phyloP scores from a whole-genome alignment of 2,888 invertebrate genomes.

The Scotopteryx bipunctaria region DNA sequence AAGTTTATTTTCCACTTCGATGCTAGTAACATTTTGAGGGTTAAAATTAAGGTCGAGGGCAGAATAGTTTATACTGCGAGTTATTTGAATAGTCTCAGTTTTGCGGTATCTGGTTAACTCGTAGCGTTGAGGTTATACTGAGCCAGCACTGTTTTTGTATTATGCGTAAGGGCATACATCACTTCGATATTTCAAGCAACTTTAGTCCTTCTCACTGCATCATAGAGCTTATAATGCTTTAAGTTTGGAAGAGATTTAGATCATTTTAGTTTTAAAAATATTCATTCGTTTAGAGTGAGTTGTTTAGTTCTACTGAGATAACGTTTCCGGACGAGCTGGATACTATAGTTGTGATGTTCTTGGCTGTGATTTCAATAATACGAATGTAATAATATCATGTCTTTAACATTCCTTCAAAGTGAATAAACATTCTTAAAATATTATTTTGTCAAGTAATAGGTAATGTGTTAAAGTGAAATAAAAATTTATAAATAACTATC shows the following conservation, averaged over 20 bases:
- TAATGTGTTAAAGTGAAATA: no score
- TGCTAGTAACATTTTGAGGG: constrained; percentile 39
- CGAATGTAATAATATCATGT: constrained; percentile 33
- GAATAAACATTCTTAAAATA: no score
- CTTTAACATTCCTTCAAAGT: constrained; percentile 10
- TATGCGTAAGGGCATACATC: constrained; percentile 32
- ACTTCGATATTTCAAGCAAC: constrained; percentile 29
- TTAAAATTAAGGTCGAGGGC: constrained; percentile 34
- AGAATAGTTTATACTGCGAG: constrained; percentile 40
- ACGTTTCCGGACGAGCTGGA: constrained; percentile 66
- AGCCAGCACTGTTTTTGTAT: constrained; percentile 51
- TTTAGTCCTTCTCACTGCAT: constrained; percentile 33
- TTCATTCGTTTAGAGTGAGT: constrained; percentile 63
- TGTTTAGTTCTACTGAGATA: constrained; percentile 75
- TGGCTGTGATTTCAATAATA: constrained; percentile 49
- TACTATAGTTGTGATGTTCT: constrained; percentile 57
- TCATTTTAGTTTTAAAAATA: constrained; percentile 37
- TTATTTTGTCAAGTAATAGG: no score
- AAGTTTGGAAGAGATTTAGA: constrained; percentile 29
- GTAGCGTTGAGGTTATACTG: constrained; percentile 61
- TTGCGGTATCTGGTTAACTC: constrained; percentile 71
- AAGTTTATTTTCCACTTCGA: constrained; percentile 54
- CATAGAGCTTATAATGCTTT: constrained; percentile 41
- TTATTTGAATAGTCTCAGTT: constrained; percentile 70
- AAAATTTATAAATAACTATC: no score